Base-by-base conservation (phyloP, 1,140 invertebrate genomes). In the Sinonovacula constricta region DNA sequence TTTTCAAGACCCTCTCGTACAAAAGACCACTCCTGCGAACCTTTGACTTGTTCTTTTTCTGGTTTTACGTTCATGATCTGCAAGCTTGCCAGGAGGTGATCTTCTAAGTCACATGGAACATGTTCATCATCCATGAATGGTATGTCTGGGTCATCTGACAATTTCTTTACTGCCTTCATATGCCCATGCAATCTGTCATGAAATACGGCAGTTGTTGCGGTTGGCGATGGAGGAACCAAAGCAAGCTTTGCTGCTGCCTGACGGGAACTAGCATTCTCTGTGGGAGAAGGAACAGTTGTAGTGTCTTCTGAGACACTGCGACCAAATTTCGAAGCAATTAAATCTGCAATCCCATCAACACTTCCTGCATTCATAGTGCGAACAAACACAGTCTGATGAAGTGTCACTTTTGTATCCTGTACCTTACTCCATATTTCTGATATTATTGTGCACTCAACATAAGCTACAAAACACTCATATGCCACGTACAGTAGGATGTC, bases 1-100 rank as follows among this genome's bases (percentile, higher is more conserved):
- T 66, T 75, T 34, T 33, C 53, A n/a, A 81, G 54, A 24, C 59
- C 65, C 33, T 81, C 79, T 14, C 45, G 39, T 14, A 81, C 79
- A 76, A 70, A 81, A 3, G 79, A 75, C 79, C 79, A 81, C 45
- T 81, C 79, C 18, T 76, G 62, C 1, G 79, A 81, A 57, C 30
- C 36, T 28, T 62, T 30, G 31, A 33, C 33, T 66, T 56, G 34
- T 14, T 36, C 10, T 63, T 57, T 67, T 14, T 18, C 28, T 31
- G 49, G 26, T 28, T 53, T 10, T 24, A 30, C n/a, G 0, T 34
- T 24, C 30, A 67, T 57, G 22, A 65, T 33, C 26, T 76, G 53
- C 45, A 81, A 33, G 71, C 79, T 81, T 3, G 71, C 79, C 14
- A 70, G 15, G 18, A 81, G 34, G 22, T 81, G 79, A 15, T 81